Conservation (phyloP, 2,888 invertebrate genomes). For the Aspidiotus destructor region DNA sequence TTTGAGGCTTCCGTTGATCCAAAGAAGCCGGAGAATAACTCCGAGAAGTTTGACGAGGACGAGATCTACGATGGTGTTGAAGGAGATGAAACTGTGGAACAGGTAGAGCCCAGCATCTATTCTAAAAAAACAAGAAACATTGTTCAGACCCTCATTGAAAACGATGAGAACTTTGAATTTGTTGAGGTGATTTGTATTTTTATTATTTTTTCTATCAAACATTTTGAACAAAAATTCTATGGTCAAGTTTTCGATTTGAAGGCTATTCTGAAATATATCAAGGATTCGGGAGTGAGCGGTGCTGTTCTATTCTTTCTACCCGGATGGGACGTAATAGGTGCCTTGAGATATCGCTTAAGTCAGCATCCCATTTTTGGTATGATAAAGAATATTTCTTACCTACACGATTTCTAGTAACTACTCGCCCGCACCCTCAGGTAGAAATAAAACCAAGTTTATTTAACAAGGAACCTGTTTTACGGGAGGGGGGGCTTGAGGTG, state of each 20-base stretch:
- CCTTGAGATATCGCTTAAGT: slow-evolving; percentile 74
- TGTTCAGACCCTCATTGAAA: slow-evolving; percentile 72
- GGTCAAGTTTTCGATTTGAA: slow-evolving; percentile 35
- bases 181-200: slow-evolving; percentile 51
- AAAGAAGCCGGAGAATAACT: slow-evolving; percentile 56
- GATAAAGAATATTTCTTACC: slow-evolving; percentile 37
- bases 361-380: slow-evolving; percentile 62
- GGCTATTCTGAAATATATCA: slow-evolving; percentile 59
- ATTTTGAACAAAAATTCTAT: too few relatives aligned
- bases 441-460: too few relatives aligned
- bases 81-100: slow-evolving; percentile 61
- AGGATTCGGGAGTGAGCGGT: slow-evolving; percentile 56
- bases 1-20: slow-evolving; percentile 69
- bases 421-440: too few relatives aligned
- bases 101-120: slow-evolving; percentile 45
- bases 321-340: slow-evolving; percentile 95
- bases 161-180: slow-evolving; percentile 85
- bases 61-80: slow-evolving; percentile 41
- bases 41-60: slow-evolving; percentile 52
- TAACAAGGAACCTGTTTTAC: too few relatives aligned
- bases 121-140: slow-evolving; percentile 51
- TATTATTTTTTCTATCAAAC: slow-evolving; percentile 37
- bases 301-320: slow-evolving; percentile 89
- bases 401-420: too few relatives aligned
- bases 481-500: too few relatives aligned